phyloP scores from a whole-genome alignment of 2,888 invertebrate genomes.

The Silvanus unidentatus region DNA sequence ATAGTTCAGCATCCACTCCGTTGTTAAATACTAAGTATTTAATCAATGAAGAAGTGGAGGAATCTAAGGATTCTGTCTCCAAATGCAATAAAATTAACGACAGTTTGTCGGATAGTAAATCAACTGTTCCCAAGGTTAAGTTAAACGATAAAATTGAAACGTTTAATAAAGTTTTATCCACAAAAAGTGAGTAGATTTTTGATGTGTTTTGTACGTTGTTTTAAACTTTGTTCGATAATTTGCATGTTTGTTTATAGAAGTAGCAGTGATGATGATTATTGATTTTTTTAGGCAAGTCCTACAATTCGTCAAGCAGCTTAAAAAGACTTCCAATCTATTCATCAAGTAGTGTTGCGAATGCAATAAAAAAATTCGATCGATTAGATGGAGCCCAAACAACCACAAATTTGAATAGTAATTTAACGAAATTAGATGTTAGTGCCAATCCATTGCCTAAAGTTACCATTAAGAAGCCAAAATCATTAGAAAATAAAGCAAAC shows the following conservation, averaged over 20 bases:
- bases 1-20: conserved; percentile 35
- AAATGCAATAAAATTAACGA: too few species aligned
- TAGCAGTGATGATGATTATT: not conserved
- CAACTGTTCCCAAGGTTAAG: too few species aligned
- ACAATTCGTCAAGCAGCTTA: conserved; percentile 37
- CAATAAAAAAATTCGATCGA: conserved; percentile 40
- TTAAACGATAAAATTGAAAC: too few species aligned
- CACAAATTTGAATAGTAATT: too few species aligned
- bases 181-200: not conserved
- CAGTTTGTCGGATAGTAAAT: too few species aligned
- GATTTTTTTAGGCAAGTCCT: conserved; percentile 32
- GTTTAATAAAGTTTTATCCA: too few species aligned
- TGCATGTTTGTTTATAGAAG: too few species aligned
- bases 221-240: too few species aligned
- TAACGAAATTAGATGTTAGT: too few species aligned
- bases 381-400: conserved; percentile 12
- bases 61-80: not conserved
- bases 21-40: conserved; percentile 38
- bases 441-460: conserved; percentile 3
- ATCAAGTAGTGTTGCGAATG: conserved; percentile 37
- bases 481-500: conserved; percentile 8
- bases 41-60: conserved; percentile 38
- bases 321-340: conserved; percentile 35
- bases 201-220: conserved; percentile 5
- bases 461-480: not conserved